These are phyloP conservation scores for Leptodactylus fuscus DNA, from an alignment of 2,113 vertebrate species.

Conservation along the genomic window DNA sequence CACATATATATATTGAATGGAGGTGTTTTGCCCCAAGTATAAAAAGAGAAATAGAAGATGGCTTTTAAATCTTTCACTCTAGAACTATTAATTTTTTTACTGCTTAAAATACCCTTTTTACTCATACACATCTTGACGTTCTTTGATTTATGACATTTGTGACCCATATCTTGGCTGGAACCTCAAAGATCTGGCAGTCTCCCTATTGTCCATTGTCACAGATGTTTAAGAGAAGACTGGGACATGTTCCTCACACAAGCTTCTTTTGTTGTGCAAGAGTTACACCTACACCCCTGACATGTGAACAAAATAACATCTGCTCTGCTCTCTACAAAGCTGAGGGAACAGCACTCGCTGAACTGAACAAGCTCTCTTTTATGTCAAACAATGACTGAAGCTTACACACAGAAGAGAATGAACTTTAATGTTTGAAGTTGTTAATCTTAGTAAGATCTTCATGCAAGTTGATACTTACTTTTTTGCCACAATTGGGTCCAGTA, in stretches of 20 bases:
- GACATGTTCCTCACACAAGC: background rate
- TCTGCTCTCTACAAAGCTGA: background rate
- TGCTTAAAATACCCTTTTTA: background rate
- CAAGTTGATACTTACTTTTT: background rate
- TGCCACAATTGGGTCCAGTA: too few species aligned
- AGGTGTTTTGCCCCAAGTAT: too few species aligned
- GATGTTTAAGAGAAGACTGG: background rate
- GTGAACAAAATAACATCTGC: constrained; percentile 16
- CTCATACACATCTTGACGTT: background rate
- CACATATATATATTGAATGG: too few species aligned
- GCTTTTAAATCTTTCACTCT: too few species aligned
- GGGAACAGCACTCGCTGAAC: background rate
- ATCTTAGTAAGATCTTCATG: background rate
- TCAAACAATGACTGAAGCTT: background rate
- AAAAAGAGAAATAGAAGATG: too few species aligned
- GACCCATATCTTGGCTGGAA: background rate
- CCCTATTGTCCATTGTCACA: background rate
- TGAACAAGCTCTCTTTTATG: constrained; percentile 4
- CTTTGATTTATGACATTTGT: constrained; percentile 26
- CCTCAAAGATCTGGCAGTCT: constrained; percentile 15
- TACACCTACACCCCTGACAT: constrained; percentile 9
- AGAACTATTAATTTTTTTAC: too few species aligned
- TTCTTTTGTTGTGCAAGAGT: background rate
- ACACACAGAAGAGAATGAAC: background rate
- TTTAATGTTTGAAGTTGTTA: background rate